A percentile compares a stretch with the other conserved stretches of the same genome.
These are phyloP conservation scores for Narcine bancroftii DNA, from an alignment of 2,113 vertebrate genomes.

Conservation along the genomic window DNA sequence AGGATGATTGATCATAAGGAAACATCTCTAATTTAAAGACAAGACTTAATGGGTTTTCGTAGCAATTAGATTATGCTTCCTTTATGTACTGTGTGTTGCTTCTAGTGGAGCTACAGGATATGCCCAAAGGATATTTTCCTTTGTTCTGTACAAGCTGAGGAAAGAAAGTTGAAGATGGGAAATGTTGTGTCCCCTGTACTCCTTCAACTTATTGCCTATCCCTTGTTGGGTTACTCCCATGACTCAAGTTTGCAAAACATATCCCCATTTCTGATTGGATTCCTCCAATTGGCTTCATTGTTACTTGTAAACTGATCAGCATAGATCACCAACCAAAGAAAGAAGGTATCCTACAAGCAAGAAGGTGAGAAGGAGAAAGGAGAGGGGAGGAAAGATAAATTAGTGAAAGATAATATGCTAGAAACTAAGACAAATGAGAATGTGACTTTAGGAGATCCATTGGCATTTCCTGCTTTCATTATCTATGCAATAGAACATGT, in stretches of 20 bases:
- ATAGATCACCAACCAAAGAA: background rate
- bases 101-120: no score
- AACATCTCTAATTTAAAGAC: no score
- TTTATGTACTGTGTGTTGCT: no score
- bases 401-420: background rate
- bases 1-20: no score
- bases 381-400: background rate
- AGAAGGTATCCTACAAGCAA: background rate
- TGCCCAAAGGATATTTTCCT: no score
- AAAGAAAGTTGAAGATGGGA: no score
- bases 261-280: background rate
- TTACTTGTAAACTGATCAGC: background rate
- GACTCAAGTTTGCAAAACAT: background rate
- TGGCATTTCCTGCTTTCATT: background rate
- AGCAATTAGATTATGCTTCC: no score
- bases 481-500: background rate
- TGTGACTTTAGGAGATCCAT: background rate
- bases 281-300: background rate
- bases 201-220: background rate
- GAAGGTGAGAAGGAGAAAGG: background rate
- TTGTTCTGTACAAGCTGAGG: background rate
- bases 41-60: no score
- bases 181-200: background rate
- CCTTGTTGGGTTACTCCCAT: background rate
- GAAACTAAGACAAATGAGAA: background rate